Evolutionary conservation across 1,140 invertebrate genomes (phyloP), one percentile per base, ranked within the genome.

Genomic region (Drosophila tropicalis): DNA sequence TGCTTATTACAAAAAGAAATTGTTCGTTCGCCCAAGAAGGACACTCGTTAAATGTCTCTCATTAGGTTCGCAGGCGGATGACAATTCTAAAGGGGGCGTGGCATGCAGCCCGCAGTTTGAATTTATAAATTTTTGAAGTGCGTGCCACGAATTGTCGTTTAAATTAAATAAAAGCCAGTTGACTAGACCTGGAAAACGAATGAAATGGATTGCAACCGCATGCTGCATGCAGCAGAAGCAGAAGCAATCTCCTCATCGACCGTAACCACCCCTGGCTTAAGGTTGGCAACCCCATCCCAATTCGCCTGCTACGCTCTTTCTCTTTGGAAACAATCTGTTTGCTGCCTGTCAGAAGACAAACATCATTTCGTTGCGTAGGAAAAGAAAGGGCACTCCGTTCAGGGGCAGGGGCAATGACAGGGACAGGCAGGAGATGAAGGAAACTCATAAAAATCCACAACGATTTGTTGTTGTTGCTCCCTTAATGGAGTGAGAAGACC

Each of bases 391-490:
- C 36, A 13, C 12, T 13, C 36, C 12, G 39, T 10, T 25, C 34
- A 17, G 32, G 15, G 15, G 39, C 19, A 19, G 1, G 5, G 29
- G 1, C 34, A 12, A 1, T 60, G 62, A 55, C 54, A 44, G 32
- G 25, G 19, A 40, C 41, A 41, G 32, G 10, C n/a, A 32, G 12
- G 2, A 22, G 69, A 66, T 32, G 58, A 81, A 74, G 77, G 78
- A 83, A 80, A 89, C 84, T 89, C 84, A 84, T 89, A 90, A 89
- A 87, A 89, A 72, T 89, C 74, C 80, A 74, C 85, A 81, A 76
- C 84, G 85, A 87, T 87, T 87, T 87, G 84, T 87, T 89, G 67
- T 81, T 70, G 70, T 66, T 39, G 36, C 12, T 81, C 40, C 61
- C 66, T 40, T 67, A 29, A 51, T 34, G 65, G 15, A 34, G 29